Evolutionary conservation across 64 coral and sea anemone species (phyloP).

Genomic region (Exaiptasia diaphana): DNA sequence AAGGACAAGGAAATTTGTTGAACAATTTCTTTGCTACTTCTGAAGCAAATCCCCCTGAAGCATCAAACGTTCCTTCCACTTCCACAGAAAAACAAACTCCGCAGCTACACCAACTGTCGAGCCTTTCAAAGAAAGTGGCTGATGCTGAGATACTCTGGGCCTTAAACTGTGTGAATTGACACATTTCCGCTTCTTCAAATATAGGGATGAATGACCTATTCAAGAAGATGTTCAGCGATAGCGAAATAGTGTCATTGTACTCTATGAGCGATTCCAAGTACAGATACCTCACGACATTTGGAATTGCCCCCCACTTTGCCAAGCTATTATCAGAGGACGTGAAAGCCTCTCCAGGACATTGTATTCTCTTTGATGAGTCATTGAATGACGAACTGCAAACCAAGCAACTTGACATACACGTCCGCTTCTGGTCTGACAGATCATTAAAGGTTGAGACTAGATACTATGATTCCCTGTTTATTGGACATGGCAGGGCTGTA

Average conservation of each 20-base stretch:
- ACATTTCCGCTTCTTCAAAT: constrained; percentile 68
- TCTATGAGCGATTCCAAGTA: constrained; percentile 42
- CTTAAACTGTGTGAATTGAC: constrained; percentile 39
- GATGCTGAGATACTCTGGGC: constrained; percentile 70
- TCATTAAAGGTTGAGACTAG: constrained; percentile 34
- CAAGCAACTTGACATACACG: constrained; percentile 48
- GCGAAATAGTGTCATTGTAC: constrained; percentile 40
- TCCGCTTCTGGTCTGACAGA: constrained; percentile 41
- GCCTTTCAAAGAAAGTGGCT: constrained; percentile 49
- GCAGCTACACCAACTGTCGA: background rate
- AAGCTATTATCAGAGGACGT: constrained; percentile 40
- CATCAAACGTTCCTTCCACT: background rate
- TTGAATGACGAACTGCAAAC: constrained; percentile 61
- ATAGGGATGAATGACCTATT: constrained; percentile 51
- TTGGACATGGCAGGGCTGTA: constrained; percentile 57
- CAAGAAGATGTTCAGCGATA: constrained; percentile 60
- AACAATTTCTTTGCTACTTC: background rate
- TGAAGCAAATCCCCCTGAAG: background rate
- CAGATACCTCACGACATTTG: constrained; percentile 50
- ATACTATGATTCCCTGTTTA: constrained; percentile 63
- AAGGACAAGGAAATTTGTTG: background rate
- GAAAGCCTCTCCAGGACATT: constrained; percentile 40
- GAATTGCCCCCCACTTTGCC: constrained; percentile 33
- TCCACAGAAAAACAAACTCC: background rate
- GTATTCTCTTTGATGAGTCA: constrained; percentile 56